Evolutionary conservation across 2,797 vertebrate species (phyloP).

Genomic region (Alosa sapidissima): DNA sequence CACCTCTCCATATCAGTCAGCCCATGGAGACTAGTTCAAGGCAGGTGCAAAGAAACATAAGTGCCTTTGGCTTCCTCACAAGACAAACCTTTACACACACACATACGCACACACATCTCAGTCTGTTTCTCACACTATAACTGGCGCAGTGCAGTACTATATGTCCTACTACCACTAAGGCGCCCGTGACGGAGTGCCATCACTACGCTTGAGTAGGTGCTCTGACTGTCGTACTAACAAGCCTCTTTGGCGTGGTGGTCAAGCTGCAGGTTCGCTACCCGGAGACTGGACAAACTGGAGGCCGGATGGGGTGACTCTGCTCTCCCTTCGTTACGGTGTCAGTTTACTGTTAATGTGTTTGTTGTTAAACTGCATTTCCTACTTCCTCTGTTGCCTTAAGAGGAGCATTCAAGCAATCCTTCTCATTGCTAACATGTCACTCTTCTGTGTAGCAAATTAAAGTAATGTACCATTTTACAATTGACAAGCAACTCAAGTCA

Average conservation of each 20-base stretch:
- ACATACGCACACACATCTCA: background rate
- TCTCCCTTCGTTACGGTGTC: background rate
- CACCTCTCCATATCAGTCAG: background rate
- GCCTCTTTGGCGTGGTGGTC: too few relatives aligned
- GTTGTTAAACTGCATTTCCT: background rate
- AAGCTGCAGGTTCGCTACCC: too few relatives aligned
- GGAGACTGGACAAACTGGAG: too few relatives aligned
- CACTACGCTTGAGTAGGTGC: too few relatives aligned
- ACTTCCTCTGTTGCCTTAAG: background rate
- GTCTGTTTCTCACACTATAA: background rate
- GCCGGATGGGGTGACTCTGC: too few relatives aligned
- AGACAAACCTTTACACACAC: background rate
- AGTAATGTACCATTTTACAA: slow-evolving; percentile 9
- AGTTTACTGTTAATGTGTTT: background rate
- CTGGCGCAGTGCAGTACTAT: background rate
- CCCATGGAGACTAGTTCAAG: background rate
- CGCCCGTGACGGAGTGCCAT: too few relatives aligned
- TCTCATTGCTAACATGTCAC: background rate
- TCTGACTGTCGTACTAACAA: too few relatives aligned
- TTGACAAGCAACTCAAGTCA: background rate
- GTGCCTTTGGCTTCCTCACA: background rate
- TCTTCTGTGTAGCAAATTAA: background rate
- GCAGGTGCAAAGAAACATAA: slow-evolving; percentile 12
- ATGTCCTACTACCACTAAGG: background rate
- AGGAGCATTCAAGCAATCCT: background rate